These are phyloP conservation scores for Apeira syringaria DNA, from an alignment of 2,888 invertebrate species.

Conservation along the genomic window DNA sequence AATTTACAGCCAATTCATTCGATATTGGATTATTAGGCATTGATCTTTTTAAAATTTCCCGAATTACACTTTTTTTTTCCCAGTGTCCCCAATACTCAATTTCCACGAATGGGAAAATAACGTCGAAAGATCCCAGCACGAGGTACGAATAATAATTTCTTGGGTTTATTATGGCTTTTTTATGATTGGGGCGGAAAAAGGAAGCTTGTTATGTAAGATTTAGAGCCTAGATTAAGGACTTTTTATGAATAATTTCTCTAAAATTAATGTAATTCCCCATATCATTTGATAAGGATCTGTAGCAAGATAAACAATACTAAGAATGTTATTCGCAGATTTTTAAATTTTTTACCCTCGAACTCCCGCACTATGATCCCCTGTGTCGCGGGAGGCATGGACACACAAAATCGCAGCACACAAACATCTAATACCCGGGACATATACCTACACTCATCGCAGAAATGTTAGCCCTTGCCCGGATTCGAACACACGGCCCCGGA, in stretches of 20 bases:
- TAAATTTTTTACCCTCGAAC: no score
- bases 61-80: conserved; percentile 31
- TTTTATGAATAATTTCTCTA: not conserved
- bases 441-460: no score
- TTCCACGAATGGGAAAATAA: conserved; percentile 63
- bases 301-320: no score
- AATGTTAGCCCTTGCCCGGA: no score
- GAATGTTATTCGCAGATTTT: no score
- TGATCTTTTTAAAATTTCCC: conserved; percentile 74
- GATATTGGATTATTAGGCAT: conserved; percentile 80
- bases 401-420: no score
- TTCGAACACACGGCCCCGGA: no score
- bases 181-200: conserved; percentile 17
- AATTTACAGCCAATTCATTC: conserved; percentile 81
- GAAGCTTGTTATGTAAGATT: conserved; percentile 14
- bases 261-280: no score
- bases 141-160: conserved; percentile 54
- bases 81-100: conserved; percentile 61
- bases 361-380: no score
- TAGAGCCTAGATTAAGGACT: conserved; percentile 10
- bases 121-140: conserved; percentile 61
- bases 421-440: no score
- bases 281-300: no score
- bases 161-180: conserved; percentile 34
- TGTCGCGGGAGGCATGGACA: no score